These are phyloP conservation scores for Coenonympha glycerion DNA, from an alignment of 2,888 invertebrate species.

Conservation along the genomic window DNA sequence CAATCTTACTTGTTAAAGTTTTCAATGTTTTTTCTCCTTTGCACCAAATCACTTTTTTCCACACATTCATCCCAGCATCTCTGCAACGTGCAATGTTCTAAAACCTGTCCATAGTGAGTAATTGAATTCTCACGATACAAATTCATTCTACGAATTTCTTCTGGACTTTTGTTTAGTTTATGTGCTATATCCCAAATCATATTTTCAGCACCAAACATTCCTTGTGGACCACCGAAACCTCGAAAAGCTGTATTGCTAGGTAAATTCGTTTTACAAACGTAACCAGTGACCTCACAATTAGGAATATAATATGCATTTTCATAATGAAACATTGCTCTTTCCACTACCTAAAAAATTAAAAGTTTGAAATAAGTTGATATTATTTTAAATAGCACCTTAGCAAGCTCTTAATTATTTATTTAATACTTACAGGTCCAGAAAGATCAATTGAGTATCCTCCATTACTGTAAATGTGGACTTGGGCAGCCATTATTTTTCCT, in stretches of 20 bases:
- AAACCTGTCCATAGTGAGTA: constrained; percentile 85
- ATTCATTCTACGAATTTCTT: constrained; percentile 82
- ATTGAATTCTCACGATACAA: constrained; percentile 85
- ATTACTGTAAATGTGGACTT: constrained; percentile 86
- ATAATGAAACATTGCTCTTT: constrained; percentile 88
- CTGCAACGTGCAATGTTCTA: constrained; percentile 83
- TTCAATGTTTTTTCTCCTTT: constrained; percentile 76
- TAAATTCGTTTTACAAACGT: constrained; percentile 90
- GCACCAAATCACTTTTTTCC: constrained; percentile 78
- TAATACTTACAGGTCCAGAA: constrained; percentile 80
- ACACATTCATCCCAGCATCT: constrained; percentile 89
- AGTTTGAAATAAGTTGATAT: neutral
- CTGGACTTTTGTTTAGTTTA: constrained; percentile 78
- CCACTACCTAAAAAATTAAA: constrained; percentile 78
- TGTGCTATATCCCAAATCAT: constrained; percentile 86
- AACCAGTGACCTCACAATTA: constrained; percentile 81
- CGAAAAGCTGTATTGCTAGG: constrained; percentile 95
- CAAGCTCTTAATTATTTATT: neutral
- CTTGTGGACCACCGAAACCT: constrained; percentile 94
- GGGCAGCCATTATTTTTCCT: constrained; percentile 84
- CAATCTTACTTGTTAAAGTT: constrained; percentile 81
- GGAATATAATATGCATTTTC: constrained; percentile 90
- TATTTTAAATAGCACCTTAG: neutral
- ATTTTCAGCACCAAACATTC: constrained; percentile 89
- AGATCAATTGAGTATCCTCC: constrained; percentile 89